These are phyloP conservation scores for Mus spicilegus DNA, from an alignment of 2,113 vertebrate genomes.

Conservation along the genomic window DNA sequence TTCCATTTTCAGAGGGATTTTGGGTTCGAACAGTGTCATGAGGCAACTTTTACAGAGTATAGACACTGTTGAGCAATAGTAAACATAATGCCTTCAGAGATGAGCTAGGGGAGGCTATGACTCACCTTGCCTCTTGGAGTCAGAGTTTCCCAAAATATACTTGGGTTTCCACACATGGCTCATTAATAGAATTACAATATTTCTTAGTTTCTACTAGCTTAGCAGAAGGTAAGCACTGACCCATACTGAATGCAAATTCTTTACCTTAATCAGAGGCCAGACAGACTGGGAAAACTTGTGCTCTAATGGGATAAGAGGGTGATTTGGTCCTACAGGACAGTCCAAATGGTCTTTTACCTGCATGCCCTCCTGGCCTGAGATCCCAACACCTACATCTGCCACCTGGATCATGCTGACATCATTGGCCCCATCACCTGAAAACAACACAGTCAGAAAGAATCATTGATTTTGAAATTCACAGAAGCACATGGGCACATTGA, in stretches of 20 bases:
- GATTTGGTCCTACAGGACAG: background rate
- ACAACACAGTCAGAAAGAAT: constrained; percentile 45
- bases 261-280: background rate
- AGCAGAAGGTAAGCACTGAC: background rate
- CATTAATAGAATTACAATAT: too few relatives aligned
- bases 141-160: background rate
- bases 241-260: background rate
- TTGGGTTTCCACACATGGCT: background rate
- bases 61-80: background rate
- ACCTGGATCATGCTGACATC: constrained; percentile 99
- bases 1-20: background rate
- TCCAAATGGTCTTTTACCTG: constrained; percentile 89
- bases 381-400: constrained; percentile 97
- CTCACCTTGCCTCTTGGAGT: background rate
- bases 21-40: background rate
- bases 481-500: accelerated
- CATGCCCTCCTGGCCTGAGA: constrained; percentile 99
- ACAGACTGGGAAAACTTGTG: background rate
- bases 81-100: background rate
- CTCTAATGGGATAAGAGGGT: accelerated
- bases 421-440: constrained; percentile 96
- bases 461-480: background rate
- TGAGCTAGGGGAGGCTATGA: background rate
- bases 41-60: background rate
- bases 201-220: background rate